Evolutionary conservation across 1,140 invertebrate species (phyloP), one percentile per base, ranked within the genome.

Genomic region (Pogonognathellus flavescens): DNA sequence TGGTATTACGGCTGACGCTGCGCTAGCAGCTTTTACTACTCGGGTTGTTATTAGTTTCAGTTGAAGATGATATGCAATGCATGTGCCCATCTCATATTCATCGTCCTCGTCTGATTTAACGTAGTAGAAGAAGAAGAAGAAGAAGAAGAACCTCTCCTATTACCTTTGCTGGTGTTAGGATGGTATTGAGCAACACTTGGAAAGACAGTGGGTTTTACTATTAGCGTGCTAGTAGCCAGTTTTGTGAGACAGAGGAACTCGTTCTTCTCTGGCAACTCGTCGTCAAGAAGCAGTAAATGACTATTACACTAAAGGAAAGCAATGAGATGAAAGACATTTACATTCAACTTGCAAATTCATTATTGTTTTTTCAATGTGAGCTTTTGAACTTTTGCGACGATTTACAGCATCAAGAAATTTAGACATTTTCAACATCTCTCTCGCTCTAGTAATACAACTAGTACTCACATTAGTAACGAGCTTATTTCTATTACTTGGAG

Each of bases 371-470:
- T 84, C 83, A 70, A 16, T 62, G 52, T 14, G 52, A 57, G 25
- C 83, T 20, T 84, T 84, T 84, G 83, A 84, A 84, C 83, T 84
- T 80, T 76, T 84, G 83, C 83, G 83, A 84, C 83, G 83, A 84
- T 84, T 84, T 84, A 84, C 83, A 80, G 53, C 70, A 59, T 55
- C 22, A 84, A 80, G 70, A 84, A 84, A 84, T 84, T 80, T 84
- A 84, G 83, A 84, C 83, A 84, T 80, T 84, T 84, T 41, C 72
- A 49, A 80, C 83, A 60, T 84, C 83, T 84, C 59, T 80, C 52
- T 80, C 83, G 18, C 25, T 57, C n/a, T 84, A 7, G 11, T 72
- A 2, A 31, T 49, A 41, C 20, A n/a, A n/a, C 31, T 41, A 41
- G 31, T 20, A 9, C 60, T 76, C 6, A 16, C 62, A 84, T 72